phyloP scores from a whole-genome alignment of 2,888 invertebrate species.

The Aleiodes testaceus region DNA sequence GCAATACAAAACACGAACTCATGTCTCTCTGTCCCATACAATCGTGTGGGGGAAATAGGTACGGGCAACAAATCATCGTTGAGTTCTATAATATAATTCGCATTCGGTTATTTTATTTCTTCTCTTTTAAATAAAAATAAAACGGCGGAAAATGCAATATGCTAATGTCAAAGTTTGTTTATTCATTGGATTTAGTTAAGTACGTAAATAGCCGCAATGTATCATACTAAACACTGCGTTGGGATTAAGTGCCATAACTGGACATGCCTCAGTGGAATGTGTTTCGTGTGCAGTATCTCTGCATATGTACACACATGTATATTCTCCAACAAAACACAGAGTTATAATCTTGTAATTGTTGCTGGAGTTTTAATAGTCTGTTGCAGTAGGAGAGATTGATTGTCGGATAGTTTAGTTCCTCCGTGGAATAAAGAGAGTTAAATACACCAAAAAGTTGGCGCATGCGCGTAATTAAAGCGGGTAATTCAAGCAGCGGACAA shows the following conservation, averaged over 20 bases:
- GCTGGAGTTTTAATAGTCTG: constrained; percentile 23
- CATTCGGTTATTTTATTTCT: constrained; percentile 13
- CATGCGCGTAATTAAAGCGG: constrained; percentile 38
- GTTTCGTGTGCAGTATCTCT: neutral
- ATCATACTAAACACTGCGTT: constrained; percentile 29
- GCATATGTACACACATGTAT: neutral
- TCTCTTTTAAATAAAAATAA: neutral
- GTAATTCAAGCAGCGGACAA: constrained; percentile 61
- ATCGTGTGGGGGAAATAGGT: neutral
- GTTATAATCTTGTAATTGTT: constrained; percentile 34
- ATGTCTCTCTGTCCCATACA: constrained; percentile 15
- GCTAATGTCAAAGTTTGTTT: constrained; percentile 42
- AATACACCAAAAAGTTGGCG: neutral
- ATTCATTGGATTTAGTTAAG: constrained; percentile 38
- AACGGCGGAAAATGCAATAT: constrained; percentile 29
- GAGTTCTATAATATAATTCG: constrained; percentile 16
- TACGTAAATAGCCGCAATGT: constrained; percentile 30
- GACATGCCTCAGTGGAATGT: constrained; percentile 22
- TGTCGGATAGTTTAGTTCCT: constrained; percentile 9
- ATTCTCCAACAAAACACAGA: too few species aligned
- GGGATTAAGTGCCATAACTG: constrained; percentile 44
- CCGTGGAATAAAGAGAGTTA: neutral
- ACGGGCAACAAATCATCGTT: neutral
- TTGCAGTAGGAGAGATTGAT: constrained; percentile 22
- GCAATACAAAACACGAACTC: constrained; percentile 18